Base-by-base conservation (phyloP, 2,797 vertebrate species). In the Anguilla anguilla region DNA sequence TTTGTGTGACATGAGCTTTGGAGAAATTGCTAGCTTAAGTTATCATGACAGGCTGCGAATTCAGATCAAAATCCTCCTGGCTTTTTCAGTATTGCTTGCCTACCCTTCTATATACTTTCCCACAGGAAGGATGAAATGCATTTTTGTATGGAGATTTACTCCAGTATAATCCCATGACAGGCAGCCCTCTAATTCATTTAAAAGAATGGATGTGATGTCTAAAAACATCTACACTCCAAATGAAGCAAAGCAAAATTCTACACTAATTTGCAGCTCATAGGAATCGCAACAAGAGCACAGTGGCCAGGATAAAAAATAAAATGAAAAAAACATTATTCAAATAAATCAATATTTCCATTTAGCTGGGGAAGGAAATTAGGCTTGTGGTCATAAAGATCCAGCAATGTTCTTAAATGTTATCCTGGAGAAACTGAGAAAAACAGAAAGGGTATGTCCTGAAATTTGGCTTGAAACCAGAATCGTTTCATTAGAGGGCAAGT, bases 1-100 rank as follows among this genome's bases (percentile, higher is more conserved):
- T 91, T 92, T 91, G 92, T 88, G 93, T 95, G 95, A 95, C 94
- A 95, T 90, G 90, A 94, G 94, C 92, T 92, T 94, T 89, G 89
- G 93, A 92, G 92, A 91, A 89, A 93, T 91, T 91, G 93, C 92
- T 91, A 91, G 90, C 90, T 94, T 94, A 93, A 94, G 93, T 94
- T 93, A 89, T 93, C 92, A 89, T 93, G 91, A 92, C 92, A 59
- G 91, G 89, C 91, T 87, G 91, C 92, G 94, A 86, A 61, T 83
- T 92, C 89, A 88, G 93, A 93, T 92, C 77, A 86, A 93, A 94
- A 91, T 89, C 92, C 90, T 13, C 89, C 91, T 93, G 93, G 84
- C 92, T 92, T 86, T 86, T 61, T 90, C 93, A 92, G 95, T 92
- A 94, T 95, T 92, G 93, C 43, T 2, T 87, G 89, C 92, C 92